phyloP scores from a whole-genome alignment of 64 coral and sea anemone genomes.

The Porites lutea region DNA sequence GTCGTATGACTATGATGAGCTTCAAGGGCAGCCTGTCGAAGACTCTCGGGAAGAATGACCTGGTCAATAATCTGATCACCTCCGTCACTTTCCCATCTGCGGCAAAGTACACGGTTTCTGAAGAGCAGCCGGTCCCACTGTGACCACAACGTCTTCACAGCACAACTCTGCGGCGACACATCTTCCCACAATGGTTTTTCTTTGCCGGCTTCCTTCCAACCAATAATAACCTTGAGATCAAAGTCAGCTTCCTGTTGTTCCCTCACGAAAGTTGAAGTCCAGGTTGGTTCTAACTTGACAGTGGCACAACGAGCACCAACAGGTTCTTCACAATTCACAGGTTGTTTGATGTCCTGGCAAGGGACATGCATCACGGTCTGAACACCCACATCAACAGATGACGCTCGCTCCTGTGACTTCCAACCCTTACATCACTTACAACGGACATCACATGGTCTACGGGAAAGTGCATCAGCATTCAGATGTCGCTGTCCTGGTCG shows the following conservation, averaged over 20 bases:
- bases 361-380: background rate
- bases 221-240: background rate
- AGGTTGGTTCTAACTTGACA: background rate
- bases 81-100: slow-evolving; percentile 7
- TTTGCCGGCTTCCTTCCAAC: background rate
- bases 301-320: background rate
- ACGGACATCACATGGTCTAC: slow-evolving; percentile 5
- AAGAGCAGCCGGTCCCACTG: slow-evolving; percentile 44
- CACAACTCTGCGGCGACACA: background rate
- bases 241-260: background rate
- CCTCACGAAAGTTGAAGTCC: background rate
- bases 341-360: background rate
- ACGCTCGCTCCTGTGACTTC: background rate
- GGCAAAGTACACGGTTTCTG: background rate
- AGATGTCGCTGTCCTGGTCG: background rate
- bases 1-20: background rate
- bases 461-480: slow-evolving; percentile 36
- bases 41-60: background rate
- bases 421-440: background rate
- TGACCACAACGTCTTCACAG: slow-evolving; percentile 30
- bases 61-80: slow-evolving; percentile 11
- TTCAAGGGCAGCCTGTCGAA: background rate
- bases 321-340: background rate
- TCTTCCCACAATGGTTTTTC: background rate
- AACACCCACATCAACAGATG: too few relatives aligned